phyloP scores from a whole-genome alignment of 64 coral and sea anemone genomes.

The Montipora cactus region DNA sequence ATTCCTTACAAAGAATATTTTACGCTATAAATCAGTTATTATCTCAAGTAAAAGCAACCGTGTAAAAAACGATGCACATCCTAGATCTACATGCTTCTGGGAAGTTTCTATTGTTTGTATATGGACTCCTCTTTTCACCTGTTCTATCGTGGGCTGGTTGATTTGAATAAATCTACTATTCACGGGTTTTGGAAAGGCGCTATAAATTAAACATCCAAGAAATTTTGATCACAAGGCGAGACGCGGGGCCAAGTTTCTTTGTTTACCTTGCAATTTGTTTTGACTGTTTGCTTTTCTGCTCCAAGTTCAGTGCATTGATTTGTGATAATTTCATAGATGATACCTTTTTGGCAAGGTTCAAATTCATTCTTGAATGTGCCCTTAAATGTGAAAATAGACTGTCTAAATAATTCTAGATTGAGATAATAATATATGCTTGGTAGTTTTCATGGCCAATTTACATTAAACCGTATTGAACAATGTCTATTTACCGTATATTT shows the following conservation, averaged over 20 bases:
- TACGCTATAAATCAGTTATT: not conserved
- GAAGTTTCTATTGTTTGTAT: not conserved
- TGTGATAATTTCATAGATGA: no score
- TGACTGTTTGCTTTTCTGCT: not conserved
- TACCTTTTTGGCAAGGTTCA: not conserved
- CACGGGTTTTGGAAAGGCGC: not conserved
- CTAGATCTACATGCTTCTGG: not conserved
- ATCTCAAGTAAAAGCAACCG: not conserved
- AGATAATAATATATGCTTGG: not conserved
- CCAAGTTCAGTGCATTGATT: not conserved
- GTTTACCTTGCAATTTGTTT: not conserved
- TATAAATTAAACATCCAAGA: constrained; percentile 30
- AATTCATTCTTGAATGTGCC: not conserved
- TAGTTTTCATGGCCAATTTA: constrained; percentile 10
- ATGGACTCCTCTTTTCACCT: constrained; percentile 9
- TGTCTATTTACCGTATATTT: no score
- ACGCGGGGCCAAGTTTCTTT: not conserved
- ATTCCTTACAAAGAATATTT: constrained; percentile 5
- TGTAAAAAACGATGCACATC: not conserved
- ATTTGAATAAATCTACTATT: constrained; percentile 58
- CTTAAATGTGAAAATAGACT: not conserved
- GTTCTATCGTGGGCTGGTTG: not conserved
- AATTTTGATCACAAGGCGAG: not conserved
- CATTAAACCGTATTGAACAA: no score
- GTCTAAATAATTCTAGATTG: not conserved